Conservation (phyloP, 2,113 vertebrate species). For the Leucopsar rothschildi region DNA sequence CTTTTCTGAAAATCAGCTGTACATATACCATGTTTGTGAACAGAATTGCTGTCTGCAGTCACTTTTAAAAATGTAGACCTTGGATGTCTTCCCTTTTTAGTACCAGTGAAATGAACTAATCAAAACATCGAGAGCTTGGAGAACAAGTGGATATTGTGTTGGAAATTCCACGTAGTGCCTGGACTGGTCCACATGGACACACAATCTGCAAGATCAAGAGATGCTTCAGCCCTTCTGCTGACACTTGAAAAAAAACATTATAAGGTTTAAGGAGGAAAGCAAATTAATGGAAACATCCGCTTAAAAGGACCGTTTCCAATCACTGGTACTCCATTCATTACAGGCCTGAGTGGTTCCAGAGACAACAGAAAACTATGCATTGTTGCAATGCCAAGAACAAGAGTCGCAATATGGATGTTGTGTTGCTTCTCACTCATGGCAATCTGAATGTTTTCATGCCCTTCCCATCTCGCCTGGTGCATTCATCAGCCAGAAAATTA, state of each 20-base stretch:
- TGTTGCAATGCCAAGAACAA: slow-evolving; percentile 77
- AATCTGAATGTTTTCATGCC: slow-evolving; percentile 35
- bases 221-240: slow-evolving; percentile 69
- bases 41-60: neutral
- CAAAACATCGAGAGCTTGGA: neutral
- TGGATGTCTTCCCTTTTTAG: slow-evolving; percentile 1
- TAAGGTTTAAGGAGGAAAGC: slow-evolving; percentile 71
- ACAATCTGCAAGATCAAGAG: slow-evolving; percentile 68
- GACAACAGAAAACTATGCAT: slow-evolving; percentile 73
- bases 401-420: slow-evolving; percentile 64
- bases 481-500: neutral
- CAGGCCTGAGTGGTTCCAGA: slow-evolving; percentile 77
- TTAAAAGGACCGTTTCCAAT: slow-evolving; percentile 73
- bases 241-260: slow-evolving; percentile 69
- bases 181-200: slow-evolving; percentile 5
- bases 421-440: slow-evolving; percentile 64
- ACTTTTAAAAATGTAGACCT: neutral
- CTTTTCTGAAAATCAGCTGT: neutral
- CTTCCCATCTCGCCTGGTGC: neutral
- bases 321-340: slow-evolving; percentile 80
- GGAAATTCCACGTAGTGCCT: slow-evolving; percentile 48
- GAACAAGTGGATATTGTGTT: slow-evolving; percentile 56
- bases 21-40: accelerated
- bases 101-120: slow-evolving; percentile 2
- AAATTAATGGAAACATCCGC: slow-evolving; percentile 77